Conservation (phyloP, 2,888 invertebrate species). For the Coleophora flavipennella region DNA sequence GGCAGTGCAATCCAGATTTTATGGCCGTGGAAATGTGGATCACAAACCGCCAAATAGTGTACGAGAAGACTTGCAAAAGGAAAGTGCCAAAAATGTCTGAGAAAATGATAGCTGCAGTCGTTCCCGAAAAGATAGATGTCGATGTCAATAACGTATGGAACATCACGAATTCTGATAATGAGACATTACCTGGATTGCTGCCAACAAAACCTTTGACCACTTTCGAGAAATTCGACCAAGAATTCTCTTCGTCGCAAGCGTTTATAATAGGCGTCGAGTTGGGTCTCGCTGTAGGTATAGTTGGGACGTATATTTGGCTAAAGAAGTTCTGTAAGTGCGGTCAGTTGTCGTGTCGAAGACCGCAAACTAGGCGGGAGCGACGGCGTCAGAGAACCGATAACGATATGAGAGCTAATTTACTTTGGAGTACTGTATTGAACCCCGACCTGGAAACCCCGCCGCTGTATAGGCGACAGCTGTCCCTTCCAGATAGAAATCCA, state of each 20-base stretch:
- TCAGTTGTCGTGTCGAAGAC: constrained; percentile 30
- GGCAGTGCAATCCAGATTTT: constrained; percentile 66
- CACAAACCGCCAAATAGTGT: constrained; percentile 41
- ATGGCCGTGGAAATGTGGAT: constrained; percentile 56
- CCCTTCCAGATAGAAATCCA: constrained; percentile 39
- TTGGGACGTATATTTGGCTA: constrained; percentile 59
- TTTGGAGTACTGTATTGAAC: constrained; percentile 48
- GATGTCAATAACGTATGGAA: constrained; percentile 57
- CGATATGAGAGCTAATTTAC: constrained; percentile 50
- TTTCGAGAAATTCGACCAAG: constrained; percentile 49
- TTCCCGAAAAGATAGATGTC: constrained; percentile 42
- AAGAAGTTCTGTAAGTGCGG: constrained; percentile 43
- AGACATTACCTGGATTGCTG: constrained; percentile 18
- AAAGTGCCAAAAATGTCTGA: constrained; percentile 66
- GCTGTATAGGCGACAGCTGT: constrained; percentile 38
- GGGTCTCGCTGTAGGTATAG: constrained; percentile 54
- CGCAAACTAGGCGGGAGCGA: constrained; percentile 32
- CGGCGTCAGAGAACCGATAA: constrained; percentile 33
- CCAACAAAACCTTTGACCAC: constrained; percentile 35
- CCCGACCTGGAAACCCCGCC: constrained; percentile 60
- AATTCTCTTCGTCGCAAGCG: constrained; percentile 58
- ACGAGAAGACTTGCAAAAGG: constrained; percentile 57
- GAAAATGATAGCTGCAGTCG: constrained; percentile 66
- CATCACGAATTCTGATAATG: constrained; percentile 31
- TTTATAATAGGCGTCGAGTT: constrained; percentile 56